Percentiles rank a stretch among this genome's conserved stretches.
phyloP scores from a whole-genome alignment of 2,888 invertebrate species.

The Callyntrura sp. region DNA sequence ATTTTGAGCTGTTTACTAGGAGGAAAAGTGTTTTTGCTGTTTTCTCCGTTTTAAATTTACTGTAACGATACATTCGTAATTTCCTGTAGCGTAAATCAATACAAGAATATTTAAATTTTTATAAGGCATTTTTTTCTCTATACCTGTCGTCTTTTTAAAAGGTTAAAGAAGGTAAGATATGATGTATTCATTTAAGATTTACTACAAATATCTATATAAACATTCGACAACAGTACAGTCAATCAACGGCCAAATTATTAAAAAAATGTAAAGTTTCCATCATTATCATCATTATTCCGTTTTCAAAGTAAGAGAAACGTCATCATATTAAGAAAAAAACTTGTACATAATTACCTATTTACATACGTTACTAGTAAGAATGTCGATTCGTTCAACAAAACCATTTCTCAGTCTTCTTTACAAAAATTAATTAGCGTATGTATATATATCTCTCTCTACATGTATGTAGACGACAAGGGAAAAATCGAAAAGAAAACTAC shows the following conservation, averaged over 20 bases:
- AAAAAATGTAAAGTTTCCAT: background rate
- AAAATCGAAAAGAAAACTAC: background rate
- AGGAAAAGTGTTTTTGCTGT: background rate
- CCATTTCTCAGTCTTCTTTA: conserved; percentile 21
- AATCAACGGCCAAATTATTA: conserved; percentile 42
- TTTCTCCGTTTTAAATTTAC: background rate
- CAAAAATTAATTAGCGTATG: background rate
- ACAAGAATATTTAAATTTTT: no score
- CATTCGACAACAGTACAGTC: conserved; percentile 9
- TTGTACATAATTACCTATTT: background rate
- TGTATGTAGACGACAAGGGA: no score
- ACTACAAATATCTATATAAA: conserved; percentile 1
- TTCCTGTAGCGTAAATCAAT: background rate
- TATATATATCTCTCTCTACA: no score
- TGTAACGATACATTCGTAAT: background rate
- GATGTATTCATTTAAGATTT: no score
- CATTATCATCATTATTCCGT: background rate
- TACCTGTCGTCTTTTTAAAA: background rate
- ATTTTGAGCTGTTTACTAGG: background rate
- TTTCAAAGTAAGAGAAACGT: background rate
- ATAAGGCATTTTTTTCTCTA: background rate
- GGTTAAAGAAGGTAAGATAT: background rate
- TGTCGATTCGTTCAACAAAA: conserved; percentile 9
- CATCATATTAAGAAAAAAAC: background rate
- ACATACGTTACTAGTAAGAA: no score